These are phyloP conservation scores for Eumacrocentrus americanus DNA, from an alignment of 2,888 invertebrate genomes.

Conservation along the genomic window DNA sequence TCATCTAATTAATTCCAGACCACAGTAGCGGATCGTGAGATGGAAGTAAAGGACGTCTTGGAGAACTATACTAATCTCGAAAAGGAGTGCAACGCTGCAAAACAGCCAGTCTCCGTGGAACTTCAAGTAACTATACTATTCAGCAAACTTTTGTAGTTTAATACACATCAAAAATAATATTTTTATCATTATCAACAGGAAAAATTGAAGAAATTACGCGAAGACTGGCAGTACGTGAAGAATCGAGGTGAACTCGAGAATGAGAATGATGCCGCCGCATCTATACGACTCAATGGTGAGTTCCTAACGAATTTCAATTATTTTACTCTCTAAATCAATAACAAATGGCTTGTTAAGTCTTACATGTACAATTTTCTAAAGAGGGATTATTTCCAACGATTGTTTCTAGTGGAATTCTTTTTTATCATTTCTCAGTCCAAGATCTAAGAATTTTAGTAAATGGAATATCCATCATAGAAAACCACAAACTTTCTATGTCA, in stretches of 20 bases:
- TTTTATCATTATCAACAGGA: constrained; percentile 56
- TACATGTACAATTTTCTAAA: too few relatives aligned
- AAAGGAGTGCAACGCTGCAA: constrained; percentile 63
- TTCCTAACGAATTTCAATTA: constrained; percentile 10
- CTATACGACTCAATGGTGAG: constrained; percentile 43
- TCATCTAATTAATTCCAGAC: constrained; percentile 57
- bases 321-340: too few relatives aligned
- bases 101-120: constrained; percentile 62
- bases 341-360: too few relatives aligned
- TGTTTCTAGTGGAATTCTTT: too few relatives aligned
- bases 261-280: constrained; percentile 22
- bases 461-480: too few relatives aligned
- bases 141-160: not conserved
- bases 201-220: constrained; percentile 63
- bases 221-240: constrained; percentile 65
- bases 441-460: too few relatives aligned
- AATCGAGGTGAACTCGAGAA: constrained; percentile 45
- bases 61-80: constrained; percentile 72
- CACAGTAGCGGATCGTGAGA: constrained; percentile 64
- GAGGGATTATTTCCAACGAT: too few relatives aligned
- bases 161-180: not conserved
- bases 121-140: constrained; percentile 58
- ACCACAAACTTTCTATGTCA: too few relatives aligned
- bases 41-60: constrained; percentile 68
- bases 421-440: too few relatives aligned